Percentiles rank a stretch among this genome's conserved stretches.
phyloP scores from a whole-genome alignment of 2,113 vertebrate genomes.

The Pyrgilauda ruficollis region DNA sequence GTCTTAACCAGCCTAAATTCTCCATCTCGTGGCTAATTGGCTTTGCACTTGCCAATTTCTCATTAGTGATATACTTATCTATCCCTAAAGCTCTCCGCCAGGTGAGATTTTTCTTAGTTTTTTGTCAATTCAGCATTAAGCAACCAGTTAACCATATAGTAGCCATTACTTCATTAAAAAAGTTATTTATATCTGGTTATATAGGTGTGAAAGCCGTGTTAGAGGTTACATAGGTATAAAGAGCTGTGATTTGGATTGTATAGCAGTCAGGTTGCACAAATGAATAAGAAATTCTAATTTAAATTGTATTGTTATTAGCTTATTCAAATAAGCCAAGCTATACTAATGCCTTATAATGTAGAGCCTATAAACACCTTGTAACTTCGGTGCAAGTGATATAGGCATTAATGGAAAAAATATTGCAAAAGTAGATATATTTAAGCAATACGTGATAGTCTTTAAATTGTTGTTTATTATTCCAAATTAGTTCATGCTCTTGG shows the following conservation, averaged over 20 bases:
- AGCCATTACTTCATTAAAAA: rapidly evolving
- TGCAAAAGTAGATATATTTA: rapidly evolving
- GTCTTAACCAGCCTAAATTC: too few relatives aligned
- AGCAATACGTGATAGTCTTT: rapidly evolving
- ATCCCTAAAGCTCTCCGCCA: too few relatives aligned
- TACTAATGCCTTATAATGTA: too few relatives aligned
- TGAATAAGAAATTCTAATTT: too few relatives aligned
- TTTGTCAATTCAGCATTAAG: neutral
- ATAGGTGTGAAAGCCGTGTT: rapidly evolving
- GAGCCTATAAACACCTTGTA: rapidly evolving
- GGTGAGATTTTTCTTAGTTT: neutral
- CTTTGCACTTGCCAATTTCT: too few relatives aligned
- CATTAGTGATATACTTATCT: too few relatives aligned
- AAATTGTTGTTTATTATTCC: rapidly evolving
- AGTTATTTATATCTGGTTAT: neutral
- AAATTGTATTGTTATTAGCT: too few relatives aligned
- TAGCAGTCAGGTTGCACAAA: too few relatives aligned
- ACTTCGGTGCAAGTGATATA: rapidly evolving
- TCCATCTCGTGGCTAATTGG: too few relatives aligned
- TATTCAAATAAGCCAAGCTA: rapidly evolving
- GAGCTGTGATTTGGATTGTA: too few relatives aligned
- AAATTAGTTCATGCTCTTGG: rapidly evolving
- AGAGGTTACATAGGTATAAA: too few relatives aligned
- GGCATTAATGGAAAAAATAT: rapidly evolving
- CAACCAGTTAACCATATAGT: neutral